Evolutionary conservation across 1,140 invertebrate species (phyloP).

Genomic region (Drosophila triauraria): DNA sequence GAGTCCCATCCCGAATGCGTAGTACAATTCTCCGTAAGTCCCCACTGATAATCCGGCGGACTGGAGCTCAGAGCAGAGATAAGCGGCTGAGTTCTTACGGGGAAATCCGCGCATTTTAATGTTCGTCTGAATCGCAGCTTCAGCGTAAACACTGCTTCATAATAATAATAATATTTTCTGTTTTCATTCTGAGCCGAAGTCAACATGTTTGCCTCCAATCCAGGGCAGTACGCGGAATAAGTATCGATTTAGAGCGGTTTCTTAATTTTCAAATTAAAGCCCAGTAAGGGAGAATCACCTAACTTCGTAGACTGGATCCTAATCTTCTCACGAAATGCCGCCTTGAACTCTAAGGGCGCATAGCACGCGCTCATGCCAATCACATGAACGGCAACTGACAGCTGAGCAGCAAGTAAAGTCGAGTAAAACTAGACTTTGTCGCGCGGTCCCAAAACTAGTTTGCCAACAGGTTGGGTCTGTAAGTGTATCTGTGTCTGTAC

Average conservation of each 20-base stretch:
- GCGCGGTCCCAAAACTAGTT: conserved; percentile 61
- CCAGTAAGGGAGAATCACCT: too few relatives aligned
- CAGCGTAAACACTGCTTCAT: conserved; percentile 15
- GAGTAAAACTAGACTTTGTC: conserved; percentile 13
- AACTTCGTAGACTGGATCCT: neutral
- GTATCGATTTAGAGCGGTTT: neutral
- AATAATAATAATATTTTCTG: conserved; percentile 36
- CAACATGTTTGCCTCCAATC: conserved; percentile 27
- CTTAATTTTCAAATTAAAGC: too few relatives aligned
- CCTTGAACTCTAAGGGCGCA: neutral
- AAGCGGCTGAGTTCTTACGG: conserved; percentile 32
- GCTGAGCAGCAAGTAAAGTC: conserved; percentile 3
- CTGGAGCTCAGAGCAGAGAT: conserved; percentile 26
- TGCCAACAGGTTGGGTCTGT: conserved; percentile 34
- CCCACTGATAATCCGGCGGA: conserved; percentile 25
- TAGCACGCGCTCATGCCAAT: conserved; percentile 66
- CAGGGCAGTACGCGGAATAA: neutral
- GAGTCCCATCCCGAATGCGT: conserved; percentile 10
- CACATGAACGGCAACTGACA: conserved; percentile 49
- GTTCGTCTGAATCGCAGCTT: conserved; percentile 19
- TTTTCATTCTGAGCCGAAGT: conserved; percentile 9
- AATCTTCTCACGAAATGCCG: neutral
- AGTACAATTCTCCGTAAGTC: conserved; percentile 27
- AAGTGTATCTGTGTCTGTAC: conserved; percentile 14
- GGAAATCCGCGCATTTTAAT: conserved; percentile 28